Evolutionary conservation across 2,888 invertebrate species (phyloP).

Genomic region (Baccha elongata): DNA sequence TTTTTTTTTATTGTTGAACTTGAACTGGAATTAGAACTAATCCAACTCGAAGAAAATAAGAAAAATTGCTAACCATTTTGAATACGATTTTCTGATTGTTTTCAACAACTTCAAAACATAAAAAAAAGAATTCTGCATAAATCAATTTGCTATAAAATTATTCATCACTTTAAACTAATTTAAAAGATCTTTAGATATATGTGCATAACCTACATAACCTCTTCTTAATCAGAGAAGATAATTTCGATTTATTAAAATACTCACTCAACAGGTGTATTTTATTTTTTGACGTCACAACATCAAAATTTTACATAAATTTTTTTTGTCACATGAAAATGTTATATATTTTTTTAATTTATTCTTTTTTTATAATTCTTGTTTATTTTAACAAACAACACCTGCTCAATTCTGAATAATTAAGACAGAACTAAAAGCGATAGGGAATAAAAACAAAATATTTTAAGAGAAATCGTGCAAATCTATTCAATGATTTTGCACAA

Average conservation of each 20-base stretch:
- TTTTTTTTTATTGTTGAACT: neutral
- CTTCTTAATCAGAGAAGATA: neutral
- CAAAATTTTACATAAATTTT: conserved; percentile 2
- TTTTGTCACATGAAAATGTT: conserved; percentile 2
- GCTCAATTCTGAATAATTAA: conserved; percentile 10
- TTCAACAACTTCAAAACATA: conserved; percentile 1
- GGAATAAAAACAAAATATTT: neutral
- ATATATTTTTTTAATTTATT: conserved; percentile 24
- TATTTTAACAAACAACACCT: conserved; percentile 24
- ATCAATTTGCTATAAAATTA: conserved; percentile 61
- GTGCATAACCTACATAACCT: no score
- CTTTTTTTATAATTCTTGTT: neutral
- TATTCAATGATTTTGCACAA: conserved; percentile 2
- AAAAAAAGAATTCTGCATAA: conserved; percentile 37
- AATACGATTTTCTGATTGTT: conserved; percentile 13
- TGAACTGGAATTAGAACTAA: no score
- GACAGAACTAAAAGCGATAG: conserved; percentile 19
- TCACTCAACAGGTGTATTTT: conserved; percentile 1
- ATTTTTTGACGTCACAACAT: conserved; percentile 6
- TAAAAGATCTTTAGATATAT: conserved; percentile 9
- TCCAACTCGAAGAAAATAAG: neutral
- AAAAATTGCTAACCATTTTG: neutral
- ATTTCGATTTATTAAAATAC: neutral
- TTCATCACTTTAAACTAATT: conserved; percentile 42
- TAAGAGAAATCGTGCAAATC: conserved; percentile 22